Evolutionary conservation across 2,888 invertebrate species (phyloP).

Genomic region (Strigamia maritima): DNA sequence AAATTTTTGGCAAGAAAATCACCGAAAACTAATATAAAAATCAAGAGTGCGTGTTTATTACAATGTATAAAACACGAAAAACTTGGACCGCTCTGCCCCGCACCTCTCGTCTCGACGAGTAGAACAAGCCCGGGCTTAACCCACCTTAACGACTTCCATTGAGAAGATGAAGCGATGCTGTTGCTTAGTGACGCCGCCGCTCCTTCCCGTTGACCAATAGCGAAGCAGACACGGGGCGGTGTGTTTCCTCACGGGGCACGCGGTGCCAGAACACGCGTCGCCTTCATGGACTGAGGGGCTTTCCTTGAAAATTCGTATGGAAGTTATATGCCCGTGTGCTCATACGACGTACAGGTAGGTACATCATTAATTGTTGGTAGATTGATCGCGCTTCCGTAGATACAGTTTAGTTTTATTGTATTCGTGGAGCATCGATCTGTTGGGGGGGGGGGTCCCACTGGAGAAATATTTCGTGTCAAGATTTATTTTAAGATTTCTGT

Average conservation of each 20-base stretch:
- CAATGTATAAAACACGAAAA: too few species aligned
- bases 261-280: slow-evolving; percentile 16
- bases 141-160: background rate
- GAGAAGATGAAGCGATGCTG: background rate
- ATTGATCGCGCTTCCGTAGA: too few species aligned
- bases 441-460: too few species aligned
- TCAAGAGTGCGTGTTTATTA: too few species aligned
- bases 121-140: background rate
- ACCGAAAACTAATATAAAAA: too few species aligned
- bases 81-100: too few species aligned
- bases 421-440: too few species aligned
- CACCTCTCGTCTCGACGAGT: background rate
- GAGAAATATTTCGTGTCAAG: too few species aligned
- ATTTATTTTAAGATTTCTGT: too few species aligned
- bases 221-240: background rate
- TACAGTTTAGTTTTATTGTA: background rate
- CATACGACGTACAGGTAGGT: background rate
- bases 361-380: background rate
- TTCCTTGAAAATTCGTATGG: background rate
- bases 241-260: background rate
- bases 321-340: background rate
- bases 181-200: background rate
- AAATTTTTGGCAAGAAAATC: too few species aligned
- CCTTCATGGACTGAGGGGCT: slow-evolving; percentile 15
- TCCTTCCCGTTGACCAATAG: background rate